phyloP scores from a whole-genome alignment of 92 coral and sea anemone genomes.

The Actinernus sp. region DNA sequence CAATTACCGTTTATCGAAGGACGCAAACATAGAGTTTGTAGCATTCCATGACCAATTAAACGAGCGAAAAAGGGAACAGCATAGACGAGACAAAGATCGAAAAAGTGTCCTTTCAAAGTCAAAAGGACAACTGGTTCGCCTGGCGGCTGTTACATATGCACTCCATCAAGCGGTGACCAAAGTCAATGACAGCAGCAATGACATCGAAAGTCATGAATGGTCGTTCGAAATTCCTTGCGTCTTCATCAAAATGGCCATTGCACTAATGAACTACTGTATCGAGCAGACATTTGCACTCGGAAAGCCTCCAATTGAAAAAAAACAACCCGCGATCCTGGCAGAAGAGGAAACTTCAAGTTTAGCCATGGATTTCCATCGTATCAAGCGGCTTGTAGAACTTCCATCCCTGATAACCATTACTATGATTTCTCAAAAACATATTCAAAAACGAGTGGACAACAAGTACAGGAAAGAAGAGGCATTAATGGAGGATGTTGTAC shows the following conservation, averaged over 20 bases:
- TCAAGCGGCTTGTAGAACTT: constrained; percentile 51
- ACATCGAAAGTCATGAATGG: constrained; percentile 17
- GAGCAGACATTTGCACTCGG: constrained; percentile 61
- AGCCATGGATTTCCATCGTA: constrained; percentile 22
- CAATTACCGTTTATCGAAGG: no score
- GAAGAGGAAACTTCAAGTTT: not conserved
- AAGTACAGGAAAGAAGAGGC: constrained; percentile 78
- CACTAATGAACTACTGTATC: constrained; percentile 57
- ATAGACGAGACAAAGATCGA: constrained; percentile 51
- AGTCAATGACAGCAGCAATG: no score
- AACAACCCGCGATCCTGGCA: constrained; percentile 2
- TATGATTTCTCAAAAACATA: constrained; percentile 59
- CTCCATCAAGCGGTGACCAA: constrained; percentile 40
- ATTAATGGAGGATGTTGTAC: no score
- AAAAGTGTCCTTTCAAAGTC: constrained; percentile 62
- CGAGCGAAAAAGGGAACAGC: constrained; percentile 50
- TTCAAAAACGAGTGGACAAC: constrained; percentile 51
- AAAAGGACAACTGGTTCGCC: constrained; percentile 61
- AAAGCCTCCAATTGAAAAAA: no score
- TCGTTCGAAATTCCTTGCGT: constrained; percentile 41
- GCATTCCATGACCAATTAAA: constrained; percentile 49
- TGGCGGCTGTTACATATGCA: constrained; percentile 56
- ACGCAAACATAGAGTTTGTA: no score
- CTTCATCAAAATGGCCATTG: constrained; percentile 30
- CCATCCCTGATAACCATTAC: constrained; percentile 59